Base-by-base conservation (phyloP, 2,797 vertebrate species). In the Poecile montanus region DNA sequence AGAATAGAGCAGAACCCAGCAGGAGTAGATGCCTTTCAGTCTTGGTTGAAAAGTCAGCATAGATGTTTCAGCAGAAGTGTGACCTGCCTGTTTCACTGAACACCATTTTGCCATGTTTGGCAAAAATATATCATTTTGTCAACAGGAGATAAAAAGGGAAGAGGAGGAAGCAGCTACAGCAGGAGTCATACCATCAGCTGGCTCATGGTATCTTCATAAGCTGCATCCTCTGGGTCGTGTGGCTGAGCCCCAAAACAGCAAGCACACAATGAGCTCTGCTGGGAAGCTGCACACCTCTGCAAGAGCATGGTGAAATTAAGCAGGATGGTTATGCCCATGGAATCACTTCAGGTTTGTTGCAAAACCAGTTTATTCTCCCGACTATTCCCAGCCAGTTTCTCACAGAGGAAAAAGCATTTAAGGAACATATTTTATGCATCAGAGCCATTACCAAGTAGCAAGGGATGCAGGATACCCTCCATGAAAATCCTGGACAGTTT, bases 191-290 rank as follows among this genome's bases (percentile, higher is more conserved):
- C 5, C 50, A 56, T 0, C 3, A 73, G 10, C 61, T 83, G 80
- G 51, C 68, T 93, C 29, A 27, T 5, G 15, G 6, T 32, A 15
- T 40, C 56, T 74, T 48, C 53, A 71, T 70, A 48, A 76, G 2
- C 3, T 45, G 6, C 2, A 0, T 38, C 82, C 30, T 73, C n/a
- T 50, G 45, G 4, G 6, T 57, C 3, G 2, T 45, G 29, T 66
- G 40, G 44, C 67, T 79, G 67, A 75, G 30, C 30, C 20, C 44
- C 4, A 7, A 29, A 47, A 45, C 2, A 48, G 14, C 11, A 79
- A 73, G 61, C 10, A 9, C 0, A 0, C 70, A 54, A 4, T 60
- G 68, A 67, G 32, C n/a, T 75, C 56, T 76, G 11, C 45, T 79
- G 75, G 36, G 68, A 93, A 89, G 34, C 20, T 22, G 40, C 51